Conservation (phyloP, 2,113 vertebrate genomes). For the Heptranchias perlo region DNA sequence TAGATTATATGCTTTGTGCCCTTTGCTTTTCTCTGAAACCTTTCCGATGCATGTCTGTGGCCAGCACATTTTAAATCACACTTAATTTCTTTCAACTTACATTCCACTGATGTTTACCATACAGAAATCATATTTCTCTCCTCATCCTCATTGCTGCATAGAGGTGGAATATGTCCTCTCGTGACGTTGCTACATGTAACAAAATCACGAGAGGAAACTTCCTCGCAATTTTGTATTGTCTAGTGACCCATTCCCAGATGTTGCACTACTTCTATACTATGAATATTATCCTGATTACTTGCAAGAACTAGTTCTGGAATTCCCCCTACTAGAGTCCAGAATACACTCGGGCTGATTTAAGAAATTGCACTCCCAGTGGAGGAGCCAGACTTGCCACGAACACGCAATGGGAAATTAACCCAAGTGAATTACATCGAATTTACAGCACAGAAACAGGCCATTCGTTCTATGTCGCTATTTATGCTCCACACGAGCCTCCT, state of each 20-base stretch:
- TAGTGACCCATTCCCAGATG: neutral
- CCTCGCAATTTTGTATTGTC: neutral
- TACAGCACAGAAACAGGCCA: neutral
- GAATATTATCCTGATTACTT: neutral
- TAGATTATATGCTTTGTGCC: too few relatives aligned
- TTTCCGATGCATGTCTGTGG: too few relatives aligned
- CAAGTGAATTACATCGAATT: neutral
- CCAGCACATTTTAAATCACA: too few relatives aligned
- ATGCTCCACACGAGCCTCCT: neutral
- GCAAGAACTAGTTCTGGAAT: neutral
- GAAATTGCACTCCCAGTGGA: neutral
- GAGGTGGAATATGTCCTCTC: neutral
- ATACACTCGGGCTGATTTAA: neutral
- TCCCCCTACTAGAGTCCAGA: neutral
- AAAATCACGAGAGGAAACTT: neutral
- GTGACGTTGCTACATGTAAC: neutral
- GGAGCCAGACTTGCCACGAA: neutral
- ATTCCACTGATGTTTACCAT: neutral
- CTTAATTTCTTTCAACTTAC: neutral
- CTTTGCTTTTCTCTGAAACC: too few relatives aligned
- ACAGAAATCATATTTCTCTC: neutral
- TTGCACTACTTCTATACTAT: neutral
- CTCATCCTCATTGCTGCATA: neutral
- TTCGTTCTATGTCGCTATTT: neutral
- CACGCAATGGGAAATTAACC: neutral